Conservation (phyloP, 2,888 invertebrate genomes). For the Cataglyphis cursor region DNA sequence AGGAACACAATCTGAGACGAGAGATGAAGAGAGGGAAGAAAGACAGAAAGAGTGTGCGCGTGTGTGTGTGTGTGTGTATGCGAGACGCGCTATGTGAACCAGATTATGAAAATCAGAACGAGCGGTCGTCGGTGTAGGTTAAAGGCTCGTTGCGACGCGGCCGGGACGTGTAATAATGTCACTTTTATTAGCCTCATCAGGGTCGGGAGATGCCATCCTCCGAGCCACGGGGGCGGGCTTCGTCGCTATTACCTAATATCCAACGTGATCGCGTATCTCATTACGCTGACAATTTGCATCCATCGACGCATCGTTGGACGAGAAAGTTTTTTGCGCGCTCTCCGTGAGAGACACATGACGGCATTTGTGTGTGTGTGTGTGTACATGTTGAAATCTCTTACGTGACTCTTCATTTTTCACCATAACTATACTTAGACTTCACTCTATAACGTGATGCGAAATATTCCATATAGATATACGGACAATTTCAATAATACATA, state of each 20-base stretch:
- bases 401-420: background rate
- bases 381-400: background rate
- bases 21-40: background rate
- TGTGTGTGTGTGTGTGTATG: slow-evolving; percentile 30
- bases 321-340: slow-evolving; percentile 33
- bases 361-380: background rate
- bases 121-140: slow-evolving; percentile 71
- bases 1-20: slow-evolving; percentile 34
- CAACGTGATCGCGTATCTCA: slow-evolving; percentile 71
- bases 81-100: slow-evolving; percentile 64
- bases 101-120: slow-evolving; percentile 77
- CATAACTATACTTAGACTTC: background rate
- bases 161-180: slow-evolving; percentile 81
- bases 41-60: background rate
- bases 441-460: background rate
- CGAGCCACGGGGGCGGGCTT: slow-evolving; percentile 59
- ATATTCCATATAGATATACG: background rate
- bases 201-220: slow-evolving; percentile 79
- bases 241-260: slow-evolving; percentile 72
- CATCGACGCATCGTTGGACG: slow-evolving; percentile 64
- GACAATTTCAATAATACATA: background rate
- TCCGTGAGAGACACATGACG: slow-evolving; percentile 1
- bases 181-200: slow-evolving; percentile 85
- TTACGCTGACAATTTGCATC: slow-evolving; percentile 63
- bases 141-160: slow-evolving; percentile 74